These are phyloP conservation scores for Guaruba guarouba DNA, from an alignment of 2,113 vertebrate species.

Conservation along the genomic window DNA sequence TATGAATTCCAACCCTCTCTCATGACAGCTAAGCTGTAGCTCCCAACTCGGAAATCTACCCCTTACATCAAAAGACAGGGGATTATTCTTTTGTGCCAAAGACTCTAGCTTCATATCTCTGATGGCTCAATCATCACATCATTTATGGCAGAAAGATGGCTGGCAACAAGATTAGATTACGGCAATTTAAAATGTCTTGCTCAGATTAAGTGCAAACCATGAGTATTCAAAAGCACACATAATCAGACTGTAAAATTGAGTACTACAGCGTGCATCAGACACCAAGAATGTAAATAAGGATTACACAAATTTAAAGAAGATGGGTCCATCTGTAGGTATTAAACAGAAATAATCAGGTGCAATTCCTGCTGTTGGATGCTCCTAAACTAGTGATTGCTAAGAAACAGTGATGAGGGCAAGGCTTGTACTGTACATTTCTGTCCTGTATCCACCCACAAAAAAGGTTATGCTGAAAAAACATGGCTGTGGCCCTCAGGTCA, in stretches of 20 bases:
- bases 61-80: neutral
- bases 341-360: neutral
- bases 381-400: neutral
- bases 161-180: constrained; percentile 37
- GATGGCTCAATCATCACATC: constrained; percentile 5
- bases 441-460: neutral
- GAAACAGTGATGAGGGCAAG: neutral
- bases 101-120: neutral
- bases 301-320: neutral
- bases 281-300: neutral
- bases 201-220: neutral
- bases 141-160: neutral
- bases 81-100: constrained; percentile 6
- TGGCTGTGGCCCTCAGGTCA: neutral
- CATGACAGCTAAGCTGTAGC: neutral
- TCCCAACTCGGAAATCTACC: neutral
- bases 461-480: neutral
- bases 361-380: neutral
- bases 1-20: neutral
- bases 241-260: constrained; percentile 32
- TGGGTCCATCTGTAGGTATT: neutral
- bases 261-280: neutral
- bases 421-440: neutral
- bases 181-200: neutral
- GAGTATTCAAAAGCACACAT: constrained; percentile 16